These are phyloP conservation scores for Tridacna gigas DNA, from an alignment of 2,888 invertebrate genomes.

Conservation along the genomic window DNA sequence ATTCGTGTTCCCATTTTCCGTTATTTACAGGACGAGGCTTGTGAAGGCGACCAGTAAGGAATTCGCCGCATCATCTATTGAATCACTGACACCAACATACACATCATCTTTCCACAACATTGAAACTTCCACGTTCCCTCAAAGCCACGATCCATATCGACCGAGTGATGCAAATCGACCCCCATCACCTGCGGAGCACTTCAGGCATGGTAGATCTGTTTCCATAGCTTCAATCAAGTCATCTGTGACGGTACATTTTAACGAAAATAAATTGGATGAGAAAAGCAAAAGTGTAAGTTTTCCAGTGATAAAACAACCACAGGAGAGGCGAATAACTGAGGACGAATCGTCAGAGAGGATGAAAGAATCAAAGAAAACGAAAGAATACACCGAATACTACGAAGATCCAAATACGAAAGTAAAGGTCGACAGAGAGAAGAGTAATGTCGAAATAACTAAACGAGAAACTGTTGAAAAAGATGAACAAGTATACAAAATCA, in stretches of 20 bases:
- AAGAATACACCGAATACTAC: conserved; percentile 13
- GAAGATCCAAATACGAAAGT: conserved; percentile 28
- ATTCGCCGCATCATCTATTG: conserved; percentile 37
- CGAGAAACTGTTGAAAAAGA: conserved; percentile 53
- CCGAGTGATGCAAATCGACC: conserved; percentile 53
- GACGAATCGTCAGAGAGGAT: background rate
- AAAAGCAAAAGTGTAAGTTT: conserved; percentile 30
- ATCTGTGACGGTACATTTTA: conserved; percentile 56
- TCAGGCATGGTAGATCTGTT: conserved; percentile 30
- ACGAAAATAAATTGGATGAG: conserved; percentile 39
- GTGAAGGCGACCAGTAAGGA: conserved; percentile 40
- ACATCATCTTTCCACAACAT: conserved; percentile 52
- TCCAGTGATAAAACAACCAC: conserved; percentile 3
- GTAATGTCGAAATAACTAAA: conserved; percentile 56
- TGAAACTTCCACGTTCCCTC: conserved; percentile 48
- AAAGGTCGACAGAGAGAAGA: conserved; percentile 31
- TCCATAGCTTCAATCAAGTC: conserved; percentile 60
- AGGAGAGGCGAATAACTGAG: background rate
- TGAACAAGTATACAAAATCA: conserved; percentile 52
- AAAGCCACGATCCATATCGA: conserved; percentile 60
- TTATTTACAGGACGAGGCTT: conserved; percentile 44
- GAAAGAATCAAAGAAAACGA: background rate
- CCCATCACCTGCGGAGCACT: conserved; percentile 40
- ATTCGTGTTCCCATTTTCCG: background rate
- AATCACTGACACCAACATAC: conserved; percentile 58